Evolutionary conservation across 2,113 vertebrate species (phyloP), one percentile per base, ranked within the genome.

Genomic region (Corydoras sp.): DNA sequence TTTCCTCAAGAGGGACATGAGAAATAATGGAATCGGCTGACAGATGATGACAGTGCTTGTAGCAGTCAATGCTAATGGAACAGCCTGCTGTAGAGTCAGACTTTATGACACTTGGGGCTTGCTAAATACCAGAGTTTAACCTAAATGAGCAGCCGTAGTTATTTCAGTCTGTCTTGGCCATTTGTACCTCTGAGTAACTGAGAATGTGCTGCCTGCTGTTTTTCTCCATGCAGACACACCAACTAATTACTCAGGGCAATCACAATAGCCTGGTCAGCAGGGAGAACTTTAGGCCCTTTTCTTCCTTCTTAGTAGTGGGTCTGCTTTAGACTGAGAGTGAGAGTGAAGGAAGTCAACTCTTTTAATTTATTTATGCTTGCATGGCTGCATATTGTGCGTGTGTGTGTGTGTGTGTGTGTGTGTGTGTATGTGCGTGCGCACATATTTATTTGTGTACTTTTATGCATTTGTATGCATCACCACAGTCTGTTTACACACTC

Each of bases 171-270:
- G 18, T 10, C 10, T 14, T 43, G 50, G 65, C 72, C 72, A 74
- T 74, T 74, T 74, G 65, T 49, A 31, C 31, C 49, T 29, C 32
- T 59, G 14, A 35, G 35, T 49, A n/a, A 69, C 15, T 48, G 65
- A 65, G 61, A 72, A 68, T 68, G 14, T 62, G 72, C 50, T 62
- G 75, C 75, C 75, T 72, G 69, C 65, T 76, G 75, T 66, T 64
- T 68, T 55, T 68, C 69, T 71, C 51, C 53, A 62, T 51, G 58
- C 43, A 68, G 55, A 72, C 75, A 72, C 75, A 51, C 70, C 68
- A 58, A 78, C 65, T 69, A 70, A 78, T 68, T 65, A 68, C 69
- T 72, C 24, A n/a, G 62, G 61, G 66, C 58, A 61, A 73, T 65
- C 65, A 69, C 70, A 69, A 66, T 62, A 65, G 70, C 70, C 53